Evolutionary conservation across 1,140 invertebrate species (phyloP).

Genomic region (Stegodyphus dumicola): DNA sequence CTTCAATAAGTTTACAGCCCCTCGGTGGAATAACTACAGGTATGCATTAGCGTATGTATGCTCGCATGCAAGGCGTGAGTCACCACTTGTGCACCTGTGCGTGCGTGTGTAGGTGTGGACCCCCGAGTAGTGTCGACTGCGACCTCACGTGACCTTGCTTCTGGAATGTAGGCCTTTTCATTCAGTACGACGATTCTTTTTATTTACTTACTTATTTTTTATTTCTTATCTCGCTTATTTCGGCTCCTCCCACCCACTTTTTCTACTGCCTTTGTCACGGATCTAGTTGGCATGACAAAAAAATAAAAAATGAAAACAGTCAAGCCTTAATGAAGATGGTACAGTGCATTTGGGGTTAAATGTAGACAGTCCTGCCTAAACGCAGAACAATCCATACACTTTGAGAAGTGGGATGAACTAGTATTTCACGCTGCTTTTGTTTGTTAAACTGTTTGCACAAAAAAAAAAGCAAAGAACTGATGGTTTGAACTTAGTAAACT

Average conservation of each 20-base stretch:
- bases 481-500: no score
- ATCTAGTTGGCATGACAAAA: not conserved
- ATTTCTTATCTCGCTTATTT: slow-evolving; percentile 2
- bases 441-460: no score
- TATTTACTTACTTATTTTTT: slow-evolving; percentile 3
- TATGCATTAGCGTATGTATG: slow-evolving; percentile 15
- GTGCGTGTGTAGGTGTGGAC: slow-evolving; percentile 45
- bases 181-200: not conserved
- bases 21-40: slow-evolving; percentile 4
- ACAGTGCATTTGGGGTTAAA: not conserved
- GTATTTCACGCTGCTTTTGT: no score
- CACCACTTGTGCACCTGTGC: slow-evolving; percentile 33
- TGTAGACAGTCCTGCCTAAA: no score
- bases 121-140: slow-evolving; percentile 24
- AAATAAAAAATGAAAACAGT: not conserved
- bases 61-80: slow-evolving; percentile 42
- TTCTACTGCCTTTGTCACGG: not conserved
- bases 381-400: no score
- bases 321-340: slow-evolving; percentile 9
- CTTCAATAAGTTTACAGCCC: no score
- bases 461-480: no score
- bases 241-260: not conserved
- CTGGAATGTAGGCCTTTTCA: slow-evolving; percentile 29
- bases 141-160: slow-evolving; percentile 51
- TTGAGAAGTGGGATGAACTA: no score